phyloP scores from a whole-genome alignment of 2,888 invertebrate species.

The Andrena hattorfiana region DNA sequence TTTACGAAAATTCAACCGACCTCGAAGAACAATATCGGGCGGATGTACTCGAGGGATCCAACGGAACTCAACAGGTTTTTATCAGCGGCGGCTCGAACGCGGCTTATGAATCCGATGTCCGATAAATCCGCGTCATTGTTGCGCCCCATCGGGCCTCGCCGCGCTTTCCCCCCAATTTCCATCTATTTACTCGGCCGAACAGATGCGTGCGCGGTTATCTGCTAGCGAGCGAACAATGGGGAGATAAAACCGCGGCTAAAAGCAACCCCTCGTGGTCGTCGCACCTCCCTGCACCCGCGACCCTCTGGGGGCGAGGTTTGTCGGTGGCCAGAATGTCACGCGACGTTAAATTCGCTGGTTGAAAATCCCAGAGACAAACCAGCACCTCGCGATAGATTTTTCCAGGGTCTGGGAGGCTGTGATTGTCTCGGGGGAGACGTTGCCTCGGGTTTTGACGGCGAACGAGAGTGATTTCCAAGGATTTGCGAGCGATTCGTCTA shows the following conservation, averaged over 20 bases:
- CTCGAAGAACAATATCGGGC: conserved; percentile 27
- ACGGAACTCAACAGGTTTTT: conserved; percentile 65
- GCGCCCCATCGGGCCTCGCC: neutral
- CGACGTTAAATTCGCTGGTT: conserved; percentile 13
- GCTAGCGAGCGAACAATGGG: conserved; percentile 20
- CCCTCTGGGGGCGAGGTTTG: conserved; percentile 11
- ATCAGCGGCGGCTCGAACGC: conserved; percentile 43
- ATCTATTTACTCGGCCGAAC: conserved; percentile 1
- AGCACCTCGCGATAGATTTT: neutral
- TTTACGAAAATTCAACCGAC: no score
- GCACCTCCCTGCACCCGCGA: neutral
- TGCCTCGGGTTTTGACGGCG: neutral
- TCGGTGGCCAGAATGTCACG: neutral
- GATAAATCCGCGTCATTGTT: conserved; percentile 45
- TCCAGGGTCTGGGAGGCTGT: neutral
- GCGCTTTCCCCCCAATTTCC: neutral
- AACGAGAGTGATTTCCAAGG: neutral
- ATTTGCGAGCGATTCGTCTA: neutral
- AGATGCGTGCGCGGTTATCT: conserved; percentile 27
- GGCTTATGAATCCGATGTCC: conserved; percentile 33
- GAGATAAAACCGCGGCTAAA: conserved; percentile 40
- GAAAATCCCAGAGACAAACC: conserved; percentile 17
- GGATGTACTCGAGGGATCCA: conserved; percentile 23
- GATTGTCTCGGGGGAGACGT: neutral
- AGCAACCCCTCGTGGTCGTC: conserved; percentile 15